Base-by-base conservation (phyloP, 2,113 vertebrate species). In the Poecilia latipinna region DNA sequence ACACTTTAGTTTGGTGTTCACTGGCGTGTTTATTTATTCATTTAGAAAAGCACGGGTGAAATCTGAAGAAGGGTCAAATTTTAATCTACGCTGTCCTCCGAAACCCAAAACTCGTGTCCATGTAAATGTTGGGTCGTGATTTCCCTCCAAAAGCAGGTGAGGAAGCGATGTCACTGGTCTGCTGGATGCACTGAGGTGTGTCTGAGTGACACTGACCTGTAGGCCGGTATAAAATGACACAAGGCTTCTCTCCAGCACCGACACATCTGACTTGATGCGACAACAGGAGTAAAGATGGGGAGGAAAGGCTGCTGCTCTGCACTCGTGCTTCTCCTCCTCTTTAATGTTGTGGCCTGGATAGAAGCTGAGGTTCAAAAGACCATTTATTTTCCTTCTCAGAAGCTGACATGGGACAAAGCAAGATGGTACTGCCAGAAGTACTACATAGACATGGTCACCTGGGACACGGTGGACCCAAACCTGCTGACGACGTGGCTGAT, bases 401-500 rank as follows among this genome's bases (percentile, higher is more conserved):
- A 0, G 6, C 12, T 0, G n/a, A 31, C 24, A 0, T 90, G 84
- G 86, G 13, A 5, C 3, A 3, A 77, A 0, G 88, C 80, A 1
- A 78, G 72, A 44, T 1, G 2, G 10, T 0, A 4, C 60, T 91
- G 88, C 70, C 78, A 69, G 70, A 4, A 0, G 0, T 1, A 39
- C 0, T 0, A 71, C 15, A 0, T n/a, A 42, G 84, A 91, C 72
- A 4, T 89, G 66, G 0, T 70, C 3, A 42, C 65, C 12, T 61
- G 0, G 42, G 13, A 72, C 0, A 3, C 1, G 2, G 8, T 62
- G 28, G 3, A 44, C 32, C 0, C 33, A 0, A 13, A 44, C 0
- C 0, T 0, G 13, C 0, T 66, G 3, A 22, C 0, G 5, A 0
- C 0, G 4, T 35, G 0, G 57, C 12, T 19, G 19, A 0, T 0